Conservation (phyloP, 2,113 vertebrate genomes). For the Dasyprocta punctata region DNA sequence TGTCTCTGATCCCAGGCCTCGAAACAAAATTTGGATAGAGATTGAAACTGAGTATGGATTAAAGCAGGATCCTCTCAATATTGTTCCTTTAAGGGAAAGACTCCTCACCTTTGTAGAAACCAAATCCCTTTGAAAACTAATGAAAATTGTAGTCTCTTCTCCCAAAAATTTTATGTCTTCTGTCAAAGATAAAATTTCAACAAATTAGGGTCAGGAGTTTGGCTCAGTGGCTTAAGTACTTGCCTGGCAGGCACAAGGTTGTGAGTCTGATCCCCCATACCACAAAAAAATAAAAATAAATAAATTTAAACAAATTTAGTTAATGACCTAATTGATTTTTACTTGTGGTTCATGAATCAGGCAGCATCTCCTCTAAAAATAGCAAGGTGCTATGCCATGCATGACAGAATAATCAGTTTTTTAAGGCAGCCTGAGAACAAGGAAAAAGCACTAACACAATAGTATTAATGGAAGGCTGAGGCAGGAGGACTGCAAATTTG, state of each 20-base stretch:
- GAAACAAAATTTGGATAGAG: neutral
- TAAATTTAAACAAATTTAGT: neutral
- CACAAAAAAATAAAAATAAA: too few relatives aligned
- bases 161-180: neutral
- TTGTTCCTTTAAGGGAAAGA: neutral
- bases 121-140: neutral
- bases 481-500: neutral
- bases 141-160: neutral
- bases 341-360: neutral
- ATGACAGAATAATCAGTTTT: neutral
- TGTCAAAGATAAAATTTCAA: neutral
- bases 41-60: neutral
- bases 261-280: too few relatives aligned
- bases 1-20: neutral
- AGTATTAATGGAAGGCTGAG: neutral
- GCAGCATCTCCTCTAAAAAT: neutral
- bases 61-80: neutral
- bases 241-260: too few relatives aligned
- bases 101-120: neutral
- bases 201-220: too few relatives aligned
- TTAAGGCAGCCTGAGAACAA: too few relatives aligned
- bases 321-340: neutral
- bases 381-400: neutral
- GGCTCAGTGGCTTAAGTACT: too few relatives aligned
- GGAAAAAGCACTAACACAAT: neutral